Conservation (phyloP, 1,140 invertebrate genomes). For the Elysia chlorotica region DNA sequence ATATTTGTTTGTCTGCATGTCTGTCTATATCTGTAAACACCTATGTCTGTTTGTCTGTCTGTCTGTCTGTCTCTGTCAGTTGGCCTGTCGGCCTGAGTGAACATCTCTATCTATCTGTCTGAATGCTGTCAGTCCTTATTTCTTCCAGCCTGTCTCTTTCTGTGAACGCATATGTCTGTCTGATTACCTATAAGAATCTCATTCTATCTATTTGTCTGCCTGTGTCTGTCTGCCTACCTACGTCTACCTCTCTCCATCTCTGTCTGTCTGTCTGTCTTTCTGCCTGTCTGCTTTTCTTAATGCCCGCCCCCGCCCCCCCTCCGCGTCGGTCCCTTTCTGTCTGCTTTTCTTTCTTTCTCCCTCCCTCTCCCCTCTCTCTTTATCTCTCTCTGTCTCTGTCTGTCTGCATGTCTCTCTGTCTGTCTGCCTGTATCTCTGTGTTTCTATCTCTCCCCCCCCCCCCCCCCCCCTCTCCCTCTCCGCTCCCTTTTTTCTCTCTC, state of each 20-base stretch:
- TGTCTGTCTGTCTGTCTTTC: no score
- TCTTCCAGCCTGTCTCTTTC: not conserved
- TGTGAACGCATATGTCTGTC: not conserved
- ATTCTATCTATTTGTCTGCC: not conserved
- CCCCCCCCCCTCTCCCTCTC: constrained; percentile 24
- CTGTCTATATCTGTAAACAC: not conserved
- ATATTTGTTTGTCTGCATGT: not conserved
- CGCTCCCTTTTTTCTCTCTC: constrained; percentile 8
- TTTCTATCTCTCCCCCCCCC: constrained; percentile 22
- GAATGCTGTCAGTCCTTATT: not conserved
- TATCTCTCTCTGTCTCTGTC: constrained; percentile 25
- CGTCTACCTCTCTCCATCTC: constrained; percentile 26
- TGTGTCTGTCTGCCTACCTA: not conserved
- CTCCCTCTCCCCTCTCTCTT: constrained; percentile 23
- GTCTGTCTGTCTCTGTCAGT: not conserved
- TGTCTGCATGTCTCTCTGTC: constrained; percentile 26
- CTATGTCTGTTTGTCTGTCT: not conserved
- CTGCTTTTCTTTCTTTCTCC: constrained; percentile 5
- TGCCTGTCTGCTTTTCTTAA: constrained; percentile 25
- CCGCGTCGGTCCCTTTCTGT: no score
- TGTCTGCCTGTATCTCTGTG: constrained; percentile 28
- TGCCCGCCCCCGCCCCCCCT: no score
- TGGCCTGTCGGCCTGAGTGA: not conserved
- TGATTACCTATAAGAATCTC: not conserved
- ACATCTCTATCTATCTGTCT: not conserved